These are phyloP conservation scores for Nemurella pictetii DNA, from an alignment of 2,888 invertebrate species.

Conservation along the genomic window DNA sequence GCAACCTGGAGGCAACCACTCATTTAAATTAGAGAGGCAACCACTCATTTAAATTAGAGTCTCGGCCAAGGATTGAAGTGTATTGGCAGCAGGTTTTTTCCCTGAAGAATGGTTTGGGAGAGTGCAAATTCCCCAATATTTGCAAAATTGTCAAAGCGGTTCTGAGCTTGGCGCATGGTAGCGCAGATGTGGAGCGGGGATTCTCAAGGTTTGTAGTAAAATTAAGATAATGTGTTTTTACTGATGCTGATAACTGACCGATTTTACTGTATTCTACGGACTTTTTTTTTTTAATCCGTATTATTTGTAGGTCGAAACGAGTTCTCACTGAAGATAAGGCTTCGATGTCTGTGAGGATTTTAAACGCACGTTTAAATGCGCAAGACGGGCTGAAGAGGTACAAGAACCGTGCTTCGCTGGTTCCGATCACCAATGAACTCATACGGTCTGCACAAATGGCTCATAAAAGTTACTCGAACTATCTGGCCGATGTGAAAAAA, in stretches of 20 bases:
- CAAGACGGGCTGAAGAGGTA: slow-evolving; percentile 32
- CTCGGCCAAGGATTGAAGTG: too few species aligned
- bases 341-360: slow-evolving; percentile 39
- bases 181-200: slow-evolving; percentile 40
- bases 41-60: too few species aligned
- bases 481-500: slow-evolving; percentile 27
- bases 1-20: neutral
- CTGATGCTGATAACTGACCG: too few species aligned
- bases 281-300: neutral
- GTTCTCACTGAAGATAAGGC: slow-evolving; percentile 39
- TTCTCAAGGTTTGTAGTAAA: slow-evolving; percentile 24
- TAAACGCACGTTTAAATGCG: slow-evolving; percentile 35
- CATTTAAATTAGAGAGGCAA: neutral
- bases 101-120: neutral
- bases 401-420: slow-evolving; percentile 24
- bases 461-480: slow-evolving; percentile 31
- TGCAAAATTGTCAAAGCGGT: slow-evolving; percentile 40
- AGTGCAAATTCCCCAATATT: slow-evolving; percentile 35
- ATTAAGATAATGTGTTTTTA: neutral
- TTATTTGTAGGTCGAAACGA: slow-evolving; percentile 32
- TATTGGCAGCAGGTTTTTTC: neutral
- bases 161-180: slow-evolving; percentile 40
- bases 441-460: slow-evolving; percentile 29
- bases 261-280: too few species aligned
- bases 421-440: slow-evolving; percentile 34